These are phyloP conservation scores for Arenicola marina DNA, from an alignment of 2,888 invertebrate genomes.

Conservation along the genomic window DNA sequence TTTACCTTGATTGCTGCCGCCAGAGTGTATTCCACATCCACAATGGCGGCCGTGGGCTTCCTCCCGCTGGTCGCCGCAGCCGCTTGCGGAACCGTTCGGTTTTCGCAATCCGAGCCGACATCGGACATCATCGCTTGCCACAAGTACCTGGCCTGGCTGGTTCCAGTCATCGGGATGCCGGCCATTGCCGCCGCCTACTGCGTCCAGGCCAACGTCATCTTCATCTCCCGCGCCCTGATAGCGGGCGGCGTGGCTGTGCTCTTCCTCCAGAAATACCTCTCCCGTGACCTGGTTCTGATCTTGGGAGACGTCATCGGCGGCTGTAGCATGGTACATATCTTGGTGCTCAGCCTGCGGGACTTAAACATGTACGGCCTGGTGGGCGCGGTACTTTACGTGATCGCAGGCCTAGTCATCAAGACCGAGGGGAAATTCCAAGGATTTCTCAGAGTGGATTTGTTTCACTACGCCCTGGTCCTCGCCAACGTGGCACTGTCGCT, in stretches of 20 bases:
- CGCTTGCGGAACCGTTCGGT: neutral
- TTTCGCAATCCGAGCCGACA: neutral
- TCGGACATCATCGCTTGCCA: neutral
- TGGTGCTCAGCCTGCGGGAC: neutral
- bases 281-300: neutral
- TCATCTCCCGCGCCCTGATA: neutral
- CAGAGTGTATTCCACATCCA: neutral
- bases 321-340: neutral
- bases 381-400: neutral
- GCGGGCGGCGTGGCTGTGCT: neutral
- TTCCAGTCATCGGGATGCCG: neutral
- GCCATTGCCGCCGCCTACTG: neutral
- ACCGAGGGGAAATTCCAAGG: neutral
- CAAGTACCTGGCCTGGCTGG: neutral
- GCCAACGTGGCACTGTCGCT: constrained; percentile 11
- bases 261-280: neutral
- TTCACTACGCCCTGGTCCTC: constrained; percentile 14
- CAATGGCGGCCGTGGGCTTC: neutral
- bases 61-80: neutral
- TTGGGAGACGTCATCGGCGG: neutral
- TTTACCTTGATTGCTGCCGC: neutral
- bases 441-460: constrained; percentile 12
- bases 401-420: constrained; percentile 2
- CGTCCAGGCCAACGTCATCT: neutral
- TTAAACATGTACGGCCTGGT: neutral